Evolutionary conservation across 1,140 invertebrate species (phyloP).

Genomic region (Cataglyphis hispanica): DNA sequence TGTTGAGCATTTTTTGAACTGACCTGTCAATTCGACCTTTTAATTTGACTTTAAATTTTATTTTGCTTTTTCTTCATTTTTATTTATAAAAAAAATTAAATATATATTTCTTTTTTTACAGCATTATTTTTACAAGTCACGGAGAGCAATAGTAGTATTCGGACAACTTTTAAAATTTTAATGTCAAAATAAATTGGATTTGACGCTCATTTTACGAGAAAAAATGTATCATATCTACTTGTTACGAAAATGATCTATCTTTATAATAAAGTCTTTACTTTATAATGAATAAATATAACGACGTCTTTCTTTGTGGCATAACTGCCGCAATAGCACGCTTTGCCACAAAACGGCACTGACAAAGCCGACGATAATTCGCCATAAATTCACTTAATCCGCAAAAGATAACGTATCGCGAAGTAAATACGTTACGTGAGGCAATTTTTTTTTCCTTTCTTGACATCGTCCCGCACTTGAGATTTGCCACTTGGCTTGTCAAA

Average conservation of each 20-base stretch:
- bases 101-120: not conserved
- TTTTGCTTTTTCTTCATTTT: not conserved
- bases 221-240: not conserved
- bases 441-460: conserved; percentile 30
- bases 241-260: not conserved
- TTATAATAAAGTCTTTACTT: not conserved
- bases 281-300: conserved; percentile 9
- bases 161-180: not conserved
- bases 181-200: not conserved
- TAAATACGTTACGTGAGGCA: conserved; percentile 24
- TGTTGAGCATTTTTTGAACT: not conserved
- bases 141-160: not conserved
- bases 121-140: not conserved
- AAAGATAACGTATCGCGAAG: conserved; percentile 59
- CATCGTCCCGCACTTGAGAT: too few species aligned
- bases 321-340: conserved; percentile 15
- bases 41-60: not conserved
- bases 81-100: not conserved
- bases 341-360: conserved; percentile 2
- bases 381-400: conserved; percentile 59
- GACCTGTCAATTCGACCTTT: not conserved
- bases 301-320: not conserved
- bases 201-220: not conserved
- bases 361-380: conserved; percentile 10
- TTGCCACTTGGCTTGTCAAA: conserved; percentile 11